Conservation (phyloP, 2,888 invertebrate genomes). For the Xestobium rufovillosum region DNA sequence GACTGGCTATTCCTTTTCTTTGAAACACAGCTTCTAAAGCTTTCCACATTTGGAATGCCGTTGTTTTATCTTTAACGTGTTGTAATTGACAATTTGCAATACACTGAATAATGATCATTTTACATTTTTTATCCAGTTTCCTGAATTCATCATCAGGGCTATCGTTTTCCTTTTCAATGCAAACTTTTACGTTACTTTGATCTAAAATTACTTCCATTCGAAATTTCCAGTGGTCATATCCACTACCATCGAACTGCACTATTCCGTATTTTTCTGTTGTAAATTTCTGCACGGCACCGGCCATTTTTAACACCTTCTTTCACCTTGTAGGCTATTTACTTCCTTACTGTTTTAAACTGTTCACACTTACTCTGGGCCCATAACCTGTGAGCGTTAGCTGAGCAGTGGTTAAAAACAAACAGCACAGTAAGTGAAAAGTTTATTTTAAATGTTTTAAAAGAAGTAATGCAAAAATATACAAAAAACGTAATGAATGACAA, state of each 20-base stretch:
- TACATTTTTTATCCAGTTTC: constrained; percentile 22
- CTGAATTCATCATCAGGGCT: constrained; percentile 3
- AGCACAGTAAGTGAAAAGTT: too few species aligned
- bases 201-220: constrained; percentile 11
- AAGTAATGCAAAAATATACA: too few species aligned
- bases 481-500: too few species aligned
- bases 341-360: too few species aligned
- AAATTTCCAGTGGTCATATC: constrained; percentile 12
- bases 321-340: too few species aligned
- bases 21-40: constrained; percentile 24
- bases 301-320: too few species aligned
- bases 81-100: constrained; percentile 25
- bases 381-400: too few species aligned
- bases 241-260: constrained; percentile 20
- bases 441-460: too few species aligned
- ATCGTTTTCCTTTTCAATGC: constrained; percentile 8
- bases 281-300: too few species aligned
- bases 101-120: constrained; percentile 25
- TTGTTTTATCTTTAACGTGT: constrained; percentile 25
- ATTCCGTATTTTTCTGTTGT: constrained; percentile 16
- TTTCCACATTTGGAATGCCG: constrained; percentile 26
- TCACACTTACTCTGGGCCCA: too few species aligned
- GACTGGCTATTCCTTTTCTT: constrained; percentile 25
- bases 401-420: too few species aligned
- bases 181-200: constrained; percentile 7